phyloP scores from a whole-genome alignment of 2,113 vertebrate species.

The Myiozetetes cayanensis region DNA sequence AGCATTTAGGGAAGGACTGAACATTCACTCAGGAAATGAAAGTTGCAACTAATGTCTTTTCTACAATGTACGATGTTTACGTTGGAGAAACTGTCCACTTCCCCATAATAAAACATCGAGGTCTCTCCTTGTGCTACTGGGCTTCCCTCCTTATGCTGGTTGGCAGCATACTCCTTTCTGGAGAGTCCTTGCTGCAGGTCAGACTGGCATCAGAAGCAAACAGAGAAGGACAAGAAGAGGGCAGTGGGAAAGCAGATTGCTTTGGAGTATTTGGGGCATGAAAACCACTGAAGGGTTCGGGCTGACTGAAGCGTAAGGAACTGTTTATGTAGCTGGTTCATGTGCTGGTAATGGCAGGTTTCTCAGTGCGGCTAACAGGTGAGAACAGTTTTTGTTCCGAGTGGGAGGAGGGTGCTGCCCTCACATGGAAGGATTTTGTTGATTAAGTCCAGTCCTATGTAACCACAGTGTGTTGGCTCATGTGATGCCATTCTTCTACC shows the following conservation, averaged over 20 bases:
- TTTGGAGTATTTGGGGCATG: not conserved
- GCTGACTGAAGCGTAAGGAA: not conserved
- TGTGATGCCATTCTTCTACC: not conserved
- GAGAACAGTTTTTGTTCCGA: not conserved
- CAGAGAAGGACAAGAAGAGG: not conserved
- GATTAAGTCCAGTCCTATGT: not conserved
- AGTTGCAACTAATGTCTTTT: not conserved
- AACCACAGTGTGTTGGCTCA: not conserved
- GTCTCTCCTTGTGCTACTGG: not conserved
- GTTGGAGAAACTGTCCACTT: not conserved
- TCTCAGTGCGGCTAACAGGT: not conserved
- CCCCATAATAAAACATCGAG: not conserved
- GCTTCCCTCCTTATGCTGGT: not conserved
- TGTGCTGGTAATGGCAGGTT: not conserved
- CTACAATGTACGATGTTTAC: not conserved
- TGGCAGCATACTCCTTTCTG: not conserved
- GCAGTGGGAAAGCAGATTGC: not conserved
- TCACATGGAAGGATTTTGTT: not conserved
- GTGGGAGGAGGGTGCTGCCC: not conserved
- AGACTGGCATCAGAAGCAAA: not conserved
- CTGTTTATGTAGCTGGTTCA: not conserved
- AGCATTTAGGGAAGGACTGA: not conserved
- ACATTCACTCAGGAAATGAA: not conserved
- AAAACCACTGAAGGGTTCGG: not conserved
- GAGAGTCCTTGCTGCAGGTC: not conserved